Percentiles rank a stretch among this genome's conserved stretches.
These are phyloP conservation scores for Heterotilapia buettikoferi DNA, from an alignment of 2,113 vertebrate genomes.

Conservation along the genomic window DNA sequence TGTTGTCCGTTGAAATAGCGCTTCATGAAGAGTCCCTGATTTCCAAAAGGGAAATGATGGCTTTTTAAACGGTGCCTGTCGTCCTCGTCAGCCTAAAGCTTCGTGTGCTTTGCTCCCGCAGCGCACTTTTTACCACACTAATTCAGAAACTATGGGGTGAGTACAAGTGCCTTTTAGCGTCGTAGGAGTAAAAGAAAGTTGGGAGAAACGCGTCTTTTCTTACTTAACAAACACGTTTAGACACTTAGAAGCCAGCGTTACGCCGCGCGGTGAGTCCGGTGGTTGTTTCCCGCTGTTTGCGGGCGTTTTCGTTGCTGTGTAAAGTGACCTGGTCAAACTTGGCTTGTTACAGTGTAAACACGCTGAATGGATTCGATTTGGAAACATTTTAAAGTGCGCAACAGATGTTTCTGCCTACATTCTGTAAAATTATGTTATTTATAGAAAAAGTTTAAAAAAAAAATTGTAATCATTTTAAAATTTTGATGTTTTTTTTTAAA, in stretches of 20 bases:
- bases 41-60: slow-evolving; percentile 41
- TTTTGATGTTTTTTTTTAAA: background rate
- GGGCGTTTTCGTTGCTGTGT: background rate
- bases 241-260: background rate
- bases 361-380: background rate
- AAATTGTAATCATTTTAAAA: background rate
- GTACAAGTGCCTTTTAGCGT: slow-evolving; percentile 21
- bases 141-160: slow-evolving; percentile 73
- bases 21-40: slow-evolving; percentile 27
- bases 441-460: background rate
- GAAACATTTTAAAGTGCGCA: background rate
- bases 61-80: slow-evolving; percentile 35
- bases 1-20: slow-evolving; percentile 44
- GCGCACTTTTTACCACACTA: slow-evolving; percentile 34
- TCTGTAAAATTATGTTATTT: background rate
- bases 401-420: background rate
- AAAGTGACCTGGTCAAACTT: background rate
- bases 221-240: background rate
- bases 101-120: slow-evolving; percentile 46
- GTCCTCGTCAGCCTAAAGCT: background rate
- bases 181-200: slow-evolving; percentile 4
- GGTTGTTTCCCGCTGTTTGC: background rate
- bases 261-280: background rate
- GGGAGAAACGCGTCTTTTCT: background rate
- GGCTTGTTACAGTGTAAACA: background rate